Evolutionary conservation across 2,797 vertebrate species (phyloP), one percentile per base, ranked within the genome.

Genomic region (Sebastes wilsoni): DNA sequence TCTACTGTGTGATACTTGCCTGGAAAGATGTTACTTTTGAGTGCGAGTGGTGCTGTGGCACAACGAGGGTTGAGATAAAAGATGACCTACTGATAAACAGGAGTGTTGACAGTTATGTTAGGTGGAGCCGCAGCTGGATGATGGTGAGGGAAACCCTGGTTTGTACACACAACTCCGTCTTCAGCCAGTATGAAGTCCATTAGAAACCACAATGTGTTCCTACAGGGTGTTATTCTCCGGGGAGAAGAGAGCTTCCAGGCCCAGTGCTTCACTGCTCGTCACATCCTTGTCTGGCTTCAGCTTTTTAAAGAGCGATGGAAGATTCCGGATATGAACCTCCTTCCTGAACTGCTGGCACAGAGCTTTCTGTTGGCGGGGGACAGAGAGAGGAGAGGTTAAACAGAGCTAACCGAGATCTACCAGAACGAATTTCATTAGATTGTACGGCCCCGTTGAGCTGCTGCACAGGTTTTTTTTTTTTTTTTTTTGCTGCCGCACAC

Each of bases 321-420:
- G 97, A 92, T 99, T 99, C 91, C 97, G 96, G 94, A 99, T 99
- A 79, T 99, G 99, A 88, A 99, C 98, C 93, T 99, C 98, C 91
- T 99, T 99, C 88, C 97, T 97, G 91, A 99, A 99, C 93, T 99
- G 97, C 90, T 99, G 97, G 82, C 97, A 98, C 3, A 99, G 94
- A 27, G 98, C 97, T 94, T 98, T 99, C 98, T 99, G 92, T 91
- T 86, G 94, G 86, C 66, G 86, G 65, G 28, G 60, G 69, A 82
- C 27, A 68, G 38, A 78, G 38, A 83, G 75, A 77, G 49, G 61
- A 85, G 73, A 62, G 73, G 81, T 91, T 84, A 89, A 87, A 88
- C 80, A 30, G 32, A 77, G 68, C 72, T 4, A 42, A 73, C 36
- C 7, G 28, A 82, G 71, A 87, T 80, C 68, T 68, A 66, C 72